Conservation (phyloP, 2,888 invertebrate species). For the Aleiodes leptofemur region DNA sequence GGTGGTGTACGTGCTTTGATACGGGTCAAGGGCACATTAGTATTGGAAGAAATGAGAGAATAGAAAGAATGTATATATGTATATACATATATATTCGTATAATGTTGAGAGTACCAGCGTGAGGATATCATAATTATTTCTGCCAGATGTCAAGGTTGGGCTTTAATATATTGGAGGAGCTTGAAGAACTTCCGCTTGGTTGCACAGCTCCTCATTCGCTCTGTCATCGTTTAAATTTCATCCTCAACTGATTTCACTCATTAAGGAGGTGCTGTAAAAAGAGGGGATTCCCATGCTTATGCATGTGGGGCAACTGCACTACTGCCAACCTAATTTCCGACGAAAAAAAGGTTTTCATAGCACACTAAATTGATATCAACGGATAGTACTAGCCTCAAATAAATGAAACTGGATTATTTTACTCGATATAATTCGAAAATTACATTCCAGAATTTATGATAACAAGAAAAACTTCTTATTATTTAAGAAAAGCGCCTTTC, state of each 20-base stretch:
- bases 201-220: constrained; percentile 1
- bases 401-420: no score
- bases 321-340: no score
- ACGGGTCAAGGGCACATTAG: constrained; percentile 46
- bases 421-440: no score
- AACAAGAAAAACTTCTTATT: no score
- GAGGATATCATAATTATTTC: constrained; percentile 27
- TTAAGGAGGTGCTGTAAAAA: no score
- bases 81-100: constrained; percentile 6
- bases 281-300: no score
- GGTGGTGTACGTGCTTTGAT: constrained; percentile 35
- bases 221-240: neutral
- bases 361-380: no score
- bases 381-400: no score
- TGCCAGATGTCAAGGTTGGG: constrained; percentile 4
- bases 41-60: constrained; percentile 36
- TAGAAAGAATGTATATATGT: neutral
- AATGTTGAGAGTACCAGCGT: neutral
- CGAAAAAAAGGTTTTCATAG: no score
- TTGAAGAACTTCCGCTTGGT: constrained; percentile 5
- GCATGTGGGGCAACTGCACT: no score
- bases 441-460: no score
- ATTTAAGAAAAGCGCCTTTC: no score
- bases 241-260: neutral
- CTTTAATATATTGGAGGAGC: constrained; percentile 8